Evolutionary conservation across 1,140 invertebrate genomes (phyloP), one percentile per base, ranked within the genome.

Genomic region (Sycobia sp.): DNA sequence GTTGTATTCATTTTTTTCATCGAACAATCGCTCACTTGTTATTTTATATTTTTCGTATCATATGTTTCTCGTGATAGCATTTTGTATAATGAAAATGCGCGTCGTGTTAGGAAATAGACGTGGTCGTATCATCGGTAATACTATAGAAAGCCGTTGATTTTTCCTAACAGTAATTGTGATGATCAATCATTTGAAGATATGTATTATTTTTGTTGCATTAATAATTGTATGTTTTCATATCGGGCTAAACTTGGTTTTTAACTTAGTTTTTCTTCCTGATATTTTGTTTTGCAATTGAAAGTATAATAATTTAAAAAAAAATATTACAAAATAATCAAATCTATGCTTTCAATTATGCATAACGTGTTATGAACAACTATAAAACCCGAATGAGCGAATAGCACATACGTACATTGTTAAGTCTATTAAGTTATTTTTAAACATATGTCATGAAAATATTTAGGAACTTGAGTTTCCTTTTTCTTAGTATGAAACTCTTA

Each of bases 151-250:
- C 27, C 29, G 38, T 63, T 63, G 36, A 51, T 29, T 51, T 59
- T 57, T 65, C 55, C 55, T 58, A 65, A 65, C 46, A 58, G 54
- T 57, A 43, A 51, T 65, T 65, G 62, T 65, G 62, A 65, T 65
- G 36, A 65, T 53, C 47, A 65, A 65, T 58, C 55, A 63, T 63
- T n/a, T 55, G 36, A 62, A 63, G 47, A 57, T 57, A 65, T 65
- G 62, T 65, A 65, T 57, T 63, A 63, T 59, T 65, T 65, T 65
- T 56, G 47, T 65, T 65, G 55, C 56, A 64, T 56, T 47, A 62
- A 56, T 50, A 36, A 55, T 62, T 49, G 50, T 51, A 61, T 61
- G 22, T 55, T 62, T 56, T 62, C 50, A 53, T 36, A 56, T 57
- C 20, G 53, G 54, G 54, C 25, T 5, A 8, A 9, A 46, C 16